These are phyloP conservation scores for Himantopus leucocephalus DNA, from an alignment of 2,113 vertebrate genomes.

Conservation along the genomic window DNA sequence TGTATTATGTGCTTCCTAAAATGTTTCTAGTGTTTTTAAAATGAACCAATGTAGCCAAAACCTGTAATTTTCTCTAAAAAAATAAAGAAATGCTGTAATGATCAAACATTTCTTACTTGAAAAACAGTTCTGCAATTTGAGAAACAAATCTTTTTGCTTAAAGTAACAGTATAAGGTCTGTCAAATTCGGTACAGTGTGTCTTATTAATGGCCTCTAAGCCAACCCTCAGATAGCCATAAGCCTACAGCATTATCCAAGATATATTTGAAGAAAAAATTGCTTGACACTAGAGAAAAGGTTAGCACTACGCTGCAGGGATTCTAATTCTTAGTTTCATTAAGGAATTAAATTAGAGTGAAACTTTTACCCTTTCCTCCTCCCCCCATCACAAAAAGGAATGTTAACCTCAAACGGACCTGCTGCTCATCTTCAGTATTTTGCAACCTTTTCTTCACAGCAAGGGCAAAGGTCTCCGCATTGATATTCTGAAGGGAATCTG, in stretches of 20 bases:
- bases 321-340: constrained; percentile 69
- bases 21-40: not conserved
- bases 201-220: not conserved
- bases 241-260: constrained; percentile 3
- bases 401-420: not conserved
- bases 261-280: not conserved
- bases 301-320: constrained; percentile 4
- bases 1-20: not conserved
- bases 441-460: constrained; percentile 17
- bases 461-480: constrained; percentile 34
- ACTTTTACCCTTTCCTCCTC: constrained; percentile 15
- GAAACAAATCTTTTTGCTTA: not conserved
- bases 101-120: not conserved
- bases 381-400: not conserved
- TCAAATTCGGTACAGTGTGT: not conserved
- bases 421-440: constrained; percentile 24
- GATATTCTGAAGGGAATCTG: constrained; percentile 46
- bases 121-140: not conserved
- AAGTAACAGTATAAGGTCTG: not conserved
- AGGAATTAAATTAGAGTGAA: constrained; percentile 65
- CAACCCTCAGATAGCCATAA: not conserved
- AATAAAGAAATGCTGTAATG: not conserved
- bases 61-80: not conserved
- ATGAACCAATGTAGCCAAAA: not conserved
- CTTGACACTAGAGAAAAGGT: constrained; percentile 55